These are phyloP conservation scores for Gambusia affinis DNA, from an alignment of 2,113 vertebrate genomes.

Conservation along the genomic window DNA sequence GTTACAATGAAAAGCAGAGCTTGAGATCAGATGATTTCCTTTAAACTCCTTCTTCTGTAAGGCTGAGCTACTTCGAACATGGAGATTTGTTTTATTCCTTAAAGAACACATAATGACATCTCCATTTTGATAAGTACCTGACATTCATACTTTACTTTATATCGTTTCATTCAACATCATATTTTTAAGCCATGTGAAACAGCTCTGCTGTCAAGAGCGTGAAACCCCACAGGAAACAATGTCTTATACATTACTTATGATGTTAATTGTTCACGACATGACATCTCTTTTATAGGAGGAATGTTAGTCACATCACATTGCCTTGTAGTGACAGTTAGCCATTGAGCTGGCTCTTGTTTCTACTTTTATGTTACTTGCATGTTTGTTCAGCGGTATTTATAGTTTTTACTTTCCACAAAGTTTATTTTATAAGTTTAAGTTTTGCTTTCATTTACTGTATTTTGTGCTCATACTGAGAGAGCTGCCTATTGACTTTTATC, in stretches of 20 bases:
- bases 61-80: slow-evolving; percentile 11
- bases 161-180: slow-evolving; percentile 30
- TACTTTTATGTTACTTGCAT: background rate
- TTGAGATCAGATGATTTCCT: slow-evolving; percentile 21
- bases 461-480: too few species aligned
- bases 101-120: slow-evolving; percentile 33
- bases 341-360: slow-evolving; percentile 11
- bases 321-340: slow-evolving; percentile 15
- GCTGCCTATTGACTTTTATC: too few species aligned
- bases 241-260: slow-evolving; percentile 31
- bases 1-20: background rate
- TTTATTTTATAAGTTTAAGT: background rate
- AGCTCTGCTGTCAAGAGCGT: background rate
- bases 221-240: slow-evolving; percentile 23
- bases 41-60: slow-evolving; percentile 24
- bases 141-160: slow-evolving; percentile 36
- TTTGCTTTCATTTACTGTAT: too few species aligned
- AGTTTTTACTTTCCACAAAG: background rate
- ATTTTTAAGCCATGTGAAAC: slow-evolving; percentile 39
- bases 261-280: slow-evolving; percentile 20
- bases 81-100: slow-evolving; percentile 1
- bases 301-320: slow-evolving; percentile 34
- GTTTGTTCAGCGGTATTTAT: background rate
- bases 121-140: slow-evolving; percentile 24
- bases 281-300: slow-evolving; percentile 24